Evolutionary conservation across 2,797 vertebrate genomes (phyloP), one percentile per base, ranked within the genome.

Genomic region (Vireo griseus): DNA sequence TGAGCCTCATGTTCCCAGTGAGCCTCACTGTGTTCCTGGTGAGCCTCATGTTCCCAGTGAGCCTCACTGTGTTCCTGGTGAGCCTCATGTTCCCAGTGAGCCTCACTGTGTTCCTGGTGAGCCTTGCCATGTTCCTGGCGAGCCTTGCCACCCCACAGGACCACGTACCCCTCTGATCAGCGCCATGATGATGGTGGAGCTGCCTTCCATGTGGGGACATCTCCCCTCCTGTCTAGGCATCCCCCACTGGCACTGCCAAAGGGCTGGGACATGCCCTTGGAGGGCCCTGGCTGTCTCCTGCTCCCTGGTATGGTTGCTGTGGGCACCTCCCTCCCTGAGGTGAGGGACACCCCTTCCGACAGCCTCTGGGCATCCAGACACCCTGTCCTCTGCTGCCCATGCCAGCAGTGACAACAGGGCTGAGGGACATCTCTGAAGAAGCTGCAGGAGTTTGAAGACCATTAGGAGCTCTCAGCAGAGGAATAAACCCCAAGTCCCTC

Each of bases 141-240:
- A 14, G 2, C 35, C 16, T 48, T 1, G 0, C 5, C 3, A 6
- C 39, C 25, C 16, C 21, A 6, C 57, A 16, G 63, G 51, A 54
- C 7, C 11, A 0, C 0, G 9, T 10, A 4, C 8, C 10, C 15
- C 55, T 76, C 59, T 37, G 6, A 18, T 42, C 50, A 67, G 37
- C 16, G 25, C 22, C 18, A 21, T 2, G 5, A 7, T 16, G 39
- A 16, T 21, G 51, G n/a, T 39, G 31, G 52, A 33, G 29, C 24
- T 85, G 45, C 39, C 3, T 22, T 74, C 31, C 2, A 0, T 6
- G 1, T 17, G 28, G 19, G 28, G 7, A 74, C 26, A 21, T 12
- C 15, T 58, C 31, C 40, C 4, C 3, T 42, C 28, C 25, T 44
- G 17, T 20, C 24, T 31, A 12, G 21, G 13, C 48, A 16, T 9